These are phyloP conservation scores for Tridacna crocea DNA, from an alignment of 2,888 invertebrate genomes.

Conservation along the genomic window DNA sequence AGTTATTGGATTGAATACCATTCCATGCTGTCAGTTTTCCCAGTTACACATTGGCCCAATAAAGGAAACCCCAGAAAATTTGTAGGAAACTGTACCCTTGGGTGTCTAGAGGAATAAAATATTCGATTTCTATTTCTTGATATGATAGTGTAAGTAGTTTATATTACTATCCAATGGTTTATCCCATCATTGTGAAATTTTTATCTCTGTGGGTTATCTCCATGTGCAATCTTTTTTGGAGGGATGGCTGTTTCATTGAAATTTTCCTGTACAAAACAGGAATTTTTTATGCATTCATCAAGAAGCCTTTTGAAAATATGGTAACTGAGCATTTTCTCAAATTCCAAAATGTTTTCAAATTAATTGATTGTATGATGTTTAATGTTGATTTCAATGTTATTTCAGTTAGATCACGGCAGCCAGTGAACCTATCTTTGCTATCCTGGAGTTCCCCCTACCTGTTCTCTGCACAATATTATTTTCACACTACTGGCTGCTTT, in stretches of 20 bases:
- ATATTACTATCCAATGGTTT: constrained; percentile 17
- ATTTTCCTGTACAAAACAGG: too few species aligned
- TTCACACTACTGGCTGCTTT: too few species aligned
- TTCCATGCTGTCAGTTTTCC: background rate
- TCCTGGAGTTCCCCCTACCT: too few species aligned
- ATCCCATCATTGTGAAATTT: too few species aligned
- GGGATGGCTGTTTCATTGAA: too few species aligned
- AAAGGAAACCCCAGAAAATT: background rate
- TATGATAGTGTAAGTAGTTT: constrained; percentile 9
- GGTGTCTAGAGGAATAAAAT: constrained; percentile 19
- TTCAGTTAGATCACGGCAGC: too few species aligned
- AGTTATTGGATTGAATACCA: too few species aligned
- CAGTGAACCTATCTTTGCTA: too few species aligned
- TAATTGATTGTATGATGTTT: background rate
- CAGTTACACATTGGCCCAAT: background rate
- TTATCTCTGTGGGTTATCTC: too few species aligned
- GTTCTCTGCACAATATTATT: too few species aligned
- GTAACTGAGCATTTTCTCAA: background rate
- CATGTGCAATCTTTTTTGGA: too few species aligned
- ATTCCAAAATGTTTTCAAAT: background rate
- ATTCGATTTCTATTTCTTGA: constrained; percentile 9
- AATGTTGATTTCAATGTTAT: too few species aligned
- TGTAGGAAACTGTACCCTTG: constrained; percentile 4
- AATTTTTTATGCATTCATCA: background rate
- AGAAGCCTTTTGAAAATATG: background rate